These are phyloP conservation scores for Saimiri boliviensis DNA, from an alignment of 2,113 vertebrate species.

Conservation along the genomic window DNA sequence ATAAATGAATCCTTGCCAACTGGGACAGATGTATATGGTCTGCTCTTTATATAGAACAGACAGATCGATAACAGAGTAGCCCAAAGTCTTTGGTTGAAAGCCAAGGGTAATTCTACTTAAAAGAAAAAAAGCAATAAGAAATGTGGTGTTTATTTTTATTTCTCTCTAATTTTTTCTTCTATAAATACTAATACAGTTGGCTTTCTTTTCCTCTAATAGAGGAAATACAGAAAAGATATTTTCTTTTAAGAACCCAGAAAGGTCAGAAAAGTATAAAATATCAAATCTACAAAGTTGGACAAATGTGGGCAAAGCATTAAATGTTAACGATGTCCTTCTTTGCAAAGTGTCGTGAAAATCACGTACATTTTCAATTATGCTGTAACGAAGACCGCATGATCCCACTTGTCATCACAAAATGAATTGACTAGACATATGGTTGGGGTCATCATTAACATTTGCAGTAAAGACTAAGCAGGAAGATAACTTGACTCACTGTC, in stretches of 20 bases:
- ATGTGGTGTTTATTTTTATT: not conserved
- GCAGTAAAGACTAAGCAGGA: not conserved
- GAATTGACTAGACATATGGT: not conserved
- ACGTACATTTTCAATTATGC: not conserved
- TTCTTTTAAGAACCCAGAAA: slow-evolving; percentile 39
- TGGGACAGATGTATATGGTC: not conserved
- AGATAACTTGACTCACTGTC: not conserved
- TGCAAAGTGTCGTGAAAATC: slow-evolving; percentile 23
- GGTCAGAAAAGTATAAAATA: slow-evolving; percentile 51
- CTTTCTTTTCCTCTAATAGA: slow-evolving; percentile 34
- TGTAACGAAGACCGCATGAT: not conserved
- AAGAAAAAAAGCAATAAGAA: not conserved
- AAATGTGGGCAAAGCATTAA: slow-evolving; percentile 4
- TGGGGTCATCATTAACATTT: not conserved
- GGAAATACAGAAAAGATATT: slow-evolving; percentile 25
- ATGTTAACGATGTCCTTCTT: slow-evolving; percentile 33
- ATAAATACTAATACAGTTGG: slow-evolving; percentile 36
- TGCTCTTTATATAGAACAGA: slow-evolving; percentile 48
- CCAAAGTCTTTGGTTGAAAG: slow-evolving; percentile 40
- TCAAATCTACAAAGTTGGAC: slow-evolving; percentile 36
- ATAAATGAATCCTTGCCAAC: slow-evolving; percentile 30
- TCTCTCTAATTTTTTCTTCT: not conserved
- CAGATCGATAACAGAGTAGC: slow-evolving; percentile 20
- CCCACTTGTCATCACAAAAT: not conserved
- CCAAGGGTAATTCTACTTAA: not conserved